These are phyloP conservation scores for Nycticryphes semicollaris DNA, from an alignment of 2,113 vertebrate genomes.

Conservation along the genomic window DNA sequence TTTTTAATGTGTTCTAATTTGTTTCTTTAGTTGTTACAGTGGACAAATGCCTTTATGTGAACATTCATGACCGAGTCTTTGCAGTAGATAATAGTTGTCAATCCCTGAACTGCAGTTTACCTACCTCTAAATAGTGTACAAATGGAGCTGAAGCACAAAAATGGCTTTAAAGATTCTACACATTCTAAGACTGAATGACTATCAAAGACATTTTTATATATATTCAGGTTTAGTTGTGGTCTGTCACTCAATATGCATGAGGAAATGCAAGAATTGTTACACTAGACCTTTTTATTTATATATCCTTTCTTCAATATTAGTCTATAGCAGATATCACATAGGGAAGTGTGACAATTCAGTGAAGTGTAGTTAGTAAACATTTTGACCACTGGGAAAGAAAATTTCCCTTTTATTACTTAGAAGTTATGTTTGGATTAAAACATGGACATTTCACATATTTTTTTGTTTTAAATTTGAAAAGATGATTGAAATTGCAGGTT, in stretches of 20 bases:
- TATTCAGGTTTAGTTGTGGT: not conserved
- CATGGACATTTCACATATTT: fast-evolving
- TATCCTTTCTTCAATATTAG: not conserved
- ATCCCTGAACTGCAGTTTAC: not conserved
- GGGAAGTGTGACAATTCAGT: not conserved
- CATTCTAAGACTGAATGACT: not conserved
- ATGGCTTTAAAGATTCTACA: not conserved
- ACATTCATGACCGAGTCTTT: not conserved
- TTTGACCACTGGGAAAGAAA: not conserved
- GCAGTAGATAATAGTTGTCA: not conserved
- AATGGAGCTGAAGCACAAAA: not conserved
- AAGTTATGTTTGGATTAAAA: not conserved
- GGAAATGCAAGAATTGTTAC: not conserved
- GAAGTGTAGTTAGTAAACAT: not conserved
- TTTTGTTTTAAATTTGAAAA: not conserved
- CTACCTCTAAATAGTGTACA: not conserved
- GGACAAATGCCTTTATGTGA: not conserved
- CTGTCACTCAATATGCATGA: not conserved
- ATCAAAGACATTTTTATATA: not conserved
- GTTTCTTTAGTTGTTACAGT: not conserved
- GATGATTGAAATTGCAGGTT: not conserved
- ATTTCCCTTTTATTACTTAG: not conserved
- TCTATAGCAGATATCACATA: not conserved
- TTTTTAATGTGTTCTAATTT: not conserved
- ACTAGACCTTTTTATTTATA: not conserved